Evolutionary conservation across 2,797 vertebrate species (phyloP).

Genomic region (Tarsius wallacei): DNA sequence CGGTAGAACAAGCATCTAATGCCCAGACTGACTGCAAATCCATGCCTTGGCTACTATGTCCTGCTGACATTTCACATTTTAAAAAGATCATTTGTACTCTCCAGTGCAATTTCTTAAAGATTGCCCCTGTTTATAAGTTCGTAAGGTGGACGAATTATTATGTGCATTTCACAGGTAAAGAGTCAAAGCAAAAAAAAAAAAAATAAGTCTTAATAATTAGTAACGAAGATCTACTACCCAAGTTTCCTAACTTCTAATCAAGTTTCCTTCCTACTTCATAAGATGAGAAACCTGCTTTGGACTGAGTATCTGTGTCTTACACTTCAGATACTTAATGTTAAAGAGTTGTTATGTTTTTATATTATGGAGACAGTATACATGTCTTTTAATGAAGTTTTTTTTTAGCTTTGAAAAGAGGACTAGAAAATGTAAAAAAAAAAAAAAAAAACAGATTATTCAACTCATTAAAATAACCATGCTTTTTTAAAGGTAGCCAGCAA

Average conservation of each 20-base stretch:
- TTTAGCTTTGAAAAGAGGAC: constrained; percentile 45
- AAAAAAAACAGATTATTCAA: constrained; percentile 50
- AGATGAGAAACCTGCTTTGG: constrained; percentile 10
- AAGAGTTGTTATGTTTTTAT: not conserved
- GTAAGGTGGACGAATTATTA: constrained; percentile 45
- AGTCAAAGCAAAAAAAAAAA: constrained; percentile 23
- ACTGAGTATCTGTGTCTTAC: not conserved
- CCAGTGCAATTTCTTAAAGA: constrained; percentile 17
- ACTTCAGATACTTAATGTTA: not conserved
- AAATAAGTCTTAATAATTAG: constrained; percentile 62
- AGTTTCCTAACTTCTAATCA: constrained; percentile 18
- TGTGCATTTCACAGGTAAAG: constrained; percentile 21
- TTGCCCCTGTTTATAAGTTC: constrained; percentile 28
- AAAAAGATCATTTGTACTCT: not conserved
- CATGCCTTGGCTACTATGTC: not conserved
- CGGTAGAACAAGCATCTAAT: not conserved
- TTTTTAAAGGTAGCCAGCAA: constrained; percentile 74
- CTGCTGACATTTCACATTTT: not conserved
- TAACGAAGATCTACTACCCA: not conserved
- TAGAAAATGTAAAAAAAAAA: constrained; percentile 10
- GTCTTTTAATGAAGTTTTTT: constrained; percentile 15
- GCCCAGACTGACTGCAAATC: not conserved
- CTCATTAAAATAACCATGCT: constrained; percentile 68
- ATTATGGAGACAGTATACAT: not conserved
- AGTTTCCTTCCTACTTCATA: not conserved